Evolutionary conservation across 2,113 vertebrate genomes (phyloP).

Genomic region (Odobenus rosmarus): DNA sequence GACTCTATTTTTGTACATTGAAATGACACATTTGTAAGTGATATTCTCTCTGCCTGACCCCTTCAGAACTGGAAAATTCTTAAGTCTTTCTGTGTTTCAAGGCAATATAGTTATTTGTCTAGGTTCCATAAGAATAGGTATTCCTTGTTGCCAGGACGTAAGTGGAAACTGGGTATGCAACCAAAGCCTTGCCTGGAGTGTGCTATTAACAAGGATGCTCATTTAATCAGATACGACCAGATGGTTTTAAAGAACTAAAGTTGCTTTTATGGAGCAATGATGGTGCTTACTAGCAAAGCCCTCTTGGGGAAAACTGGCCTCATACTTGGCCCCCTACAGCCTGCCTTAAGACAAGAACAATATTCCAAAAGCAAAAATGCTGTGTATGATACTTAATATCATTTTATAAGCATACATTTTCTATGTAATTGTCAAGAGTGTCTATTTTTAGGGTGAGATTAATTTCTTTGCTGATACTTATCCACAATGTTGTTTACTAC

Average conservation of each 20-base stretch:
- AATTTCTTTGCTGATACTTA: constrained; percentile 53
- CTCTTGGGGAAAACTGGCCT: not conserved
- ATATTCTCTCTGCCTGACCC: not conserved
- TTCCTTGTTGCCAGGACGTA: not conserved
- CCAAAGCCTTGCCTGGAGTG: not conserved
- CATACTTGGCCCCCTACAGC: not conserved
- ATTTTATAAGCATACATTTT: not conserved
- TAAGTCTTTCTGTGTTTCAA: not conserved
- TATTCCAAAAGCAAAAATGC: not conserved
- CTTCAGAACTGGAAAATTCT: constrained; percentile 11
- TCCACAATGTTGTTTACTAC: constrained; percentile 59
- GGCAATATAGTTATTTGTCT: not conserved
- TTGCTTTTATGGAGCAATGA: not conserved
- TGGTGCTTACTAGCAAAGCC: not conserved
- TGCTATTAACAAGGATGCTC: not conserved
- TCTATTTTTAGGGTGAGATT: constrained; percentile 64
- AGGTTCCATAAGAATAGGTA: not conserved
- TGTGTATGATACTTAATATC: not conserved
- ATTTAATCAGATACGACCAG: not conserved
- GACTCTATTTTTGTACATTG: not conserved
- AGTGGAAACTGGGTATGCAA: not conserved
- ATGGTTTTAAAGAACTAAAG: not conserved
- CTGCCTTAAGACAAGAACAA: not conserved
- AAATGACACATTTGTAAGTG: constrained; percentile 21
- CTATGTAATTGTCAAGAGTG: not conserved